Conservation (phyloP, 2,113 vertebrate species). For the Micronisus gabar region DNA sequence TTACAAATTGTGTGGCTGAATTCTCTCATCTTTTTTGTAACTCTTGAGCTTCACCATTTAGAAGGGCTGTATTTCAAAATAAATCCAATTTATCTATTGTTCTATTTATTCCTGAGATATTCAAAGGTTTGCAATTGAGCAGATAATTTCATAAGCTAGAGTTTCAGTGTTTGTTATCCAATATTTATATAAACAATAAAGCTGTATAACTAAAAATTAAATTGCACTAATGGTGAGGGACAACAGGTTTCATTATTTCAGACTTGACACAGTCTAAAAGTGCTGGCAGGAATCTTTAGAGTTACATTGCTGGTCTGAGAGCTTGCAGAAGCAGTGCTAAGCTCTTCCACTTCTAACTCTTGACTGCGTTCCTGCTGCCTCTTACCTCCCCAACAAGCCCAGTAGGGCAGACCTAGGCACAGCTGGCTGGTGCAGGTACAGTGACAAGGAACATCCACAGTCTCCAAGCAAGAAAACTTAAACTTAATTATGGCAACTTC, state of each 20-base stretch:
- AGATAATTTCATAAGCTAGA: not conserved
- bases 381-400: not conserved
- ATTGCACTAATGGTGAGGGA: not conserved
- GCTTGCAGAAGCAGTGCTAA: not conserved
- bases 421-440: not conserved
- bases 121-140: not conserved
- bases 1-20: not conserved
- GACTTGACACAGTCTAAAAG: not conserved
- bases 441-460: not conserved
- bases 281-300: not conserved
- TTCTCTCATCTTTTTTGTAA: not conserved
- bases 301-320: not conserved
- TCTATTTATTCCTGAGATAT: not conserved
- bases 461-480: not conserved
- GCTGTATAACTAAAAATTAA: not conserved
- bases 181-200: not conserved
- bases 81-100: not conserved
- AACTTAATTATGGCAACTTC: not conserved
- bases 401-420: not conserved
- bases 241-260: not conserved
- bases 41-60: not conserved
- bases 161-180: not conserved
- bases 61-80: not conserved
- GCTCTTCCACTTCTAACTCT: not conserved
- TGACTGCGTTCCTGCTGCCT: not conserved